phyloP scores from a whole-genome alignment of 1,140 invertebrate genomes.

The Drosophila triauraria region DNA sequence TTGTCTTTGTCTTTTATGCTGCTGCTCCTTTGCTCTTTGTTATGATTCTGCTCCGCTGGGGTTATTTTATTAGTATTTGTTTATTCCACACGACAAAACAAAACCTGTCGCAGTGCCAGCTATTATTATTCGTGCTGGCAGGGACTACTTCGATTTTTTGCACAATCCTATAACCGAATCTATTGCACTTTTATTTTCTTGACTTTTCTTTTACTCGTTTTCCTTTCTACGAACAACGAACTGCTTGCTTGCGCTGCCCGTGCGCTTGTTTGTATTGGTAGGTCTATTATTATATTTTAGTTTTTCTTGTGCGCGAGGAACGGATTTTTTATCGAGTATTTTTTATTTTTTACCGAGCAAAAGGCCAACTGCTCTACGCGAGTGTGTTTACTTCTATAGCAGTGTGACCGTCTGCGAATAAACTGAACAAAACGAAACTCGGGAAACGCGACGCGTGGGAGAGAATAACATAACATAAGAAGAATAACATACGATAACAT shows the following conservation, averaged over 20 bases:
- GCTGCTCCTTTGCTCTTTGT: conserved; percentile 31
- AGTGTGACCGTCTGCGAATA: no score
- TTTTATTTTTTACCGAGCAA: conserved; percentile 14
- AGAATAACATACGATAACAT: no score
- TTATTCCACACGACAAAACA: conserved; percentile 69
- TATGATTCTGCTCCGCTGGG: conserved; percentile 43
- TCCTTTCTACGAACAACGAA: conserved; percentile 42
- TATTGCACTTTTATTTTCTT: conserved; percentile 68
- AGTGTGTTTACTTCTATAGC: conserved; percentile 1
- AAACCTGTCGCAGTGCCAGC: conserved; percentile 35
- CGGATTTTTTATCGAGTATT: conserved; percentile 6
- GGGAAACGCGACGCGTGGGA: no score
- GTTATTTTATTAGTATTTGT: conserved; percentile 51
- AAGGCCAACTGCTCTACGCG: conserved; percentile 1
- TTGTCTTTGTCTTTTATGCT: conserved; percentile 42
- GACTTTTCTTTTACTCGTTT: conserved; percentile 30
- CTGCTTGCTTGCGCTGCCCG: conserved; percentile 17
- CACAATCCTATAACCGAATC: conserved; percentile 54
- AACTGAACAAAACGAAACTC: no score
- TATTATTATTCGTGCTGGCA: conserved; percentile 66
- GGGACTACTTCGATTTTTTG: conserved; percentile 65
- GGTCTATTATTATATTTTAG: conserved; percentile 71
- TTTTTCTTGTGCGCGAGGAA: conserved; percentile 41
- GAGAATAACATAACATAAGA: no score
- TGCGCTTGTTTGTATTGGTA: conserved; percentile 54